These are phyloP conservation scores for Drosophila pruinosa DNA, from an alignment of 1,140 invertebrate species.

Conservation along the genomic window DNA sequence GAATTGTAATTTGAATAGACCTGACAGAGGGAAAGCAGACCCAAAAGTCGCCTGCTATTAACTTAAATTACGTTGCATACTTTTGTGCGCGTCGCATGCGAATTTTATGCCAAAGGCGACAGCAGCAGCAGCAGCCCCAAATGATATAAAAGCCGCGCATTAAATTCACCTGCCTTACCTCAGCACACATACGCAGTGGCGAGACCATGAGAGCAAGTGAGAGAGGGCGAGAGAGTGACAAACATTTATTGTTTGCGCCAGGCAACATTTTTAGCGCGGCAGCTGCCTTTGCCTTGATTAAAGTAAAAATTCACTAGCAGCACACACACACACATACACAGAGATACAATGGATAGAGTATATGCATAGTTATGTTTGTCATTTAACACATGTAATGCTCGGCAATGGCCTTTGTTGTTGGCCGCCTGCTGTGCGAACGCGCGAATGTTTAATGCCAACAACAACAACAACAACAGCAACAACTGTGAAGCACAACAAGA, in stretches of 20 bases:
- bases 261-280: slow-evolving; percentile 53
- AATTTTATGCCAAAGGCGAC: slow-evolving; percentile 52
- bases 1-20: slow-evolving; percentile 80
- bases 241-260: slow-evolving; percentile 67
- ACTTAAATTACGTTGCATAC: slow-evolving; percentile 78
- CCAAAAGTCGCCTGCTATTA: slow-evolving; percentile 59
- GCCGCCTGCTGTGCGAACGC: slow-evolving; percentile 38
- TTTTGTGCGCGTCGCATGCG: slow-evolving; percentile 52
- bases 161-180: slow-evolving; percentile 50
- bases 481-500: neutral
- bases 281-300: slow-evolving; percentile 63
- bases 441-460: slow-evolving; percentile 48
- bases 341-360: slow-evolving; percentile 17
- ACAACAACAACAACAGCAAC: slow-evolving; percentile 1
- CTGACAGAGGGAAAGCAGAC: slow-evolving; percentile 20
- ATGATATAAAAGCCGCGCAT: slow-evolving; percentile 51
- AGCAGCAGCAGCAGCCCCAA: neutral
- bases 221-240: neutral
- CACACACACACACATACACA: slow-evolving; percentile 22
- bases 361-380: slow-evolving; percentile 67
- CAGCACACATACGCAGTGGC: neutral
- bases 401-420: slow-evolving; percentile 50
- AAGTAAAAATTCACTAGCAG: slow-evolving; percentile 39
- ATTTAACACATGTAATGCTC: slow-evolving; percentile 65
- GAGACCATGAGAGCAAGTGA: neutral